Evolutionary conservation across 2,113 vertebrate species (phyloP).

Genomic region (Dipodomys spectabilis): DNA sequence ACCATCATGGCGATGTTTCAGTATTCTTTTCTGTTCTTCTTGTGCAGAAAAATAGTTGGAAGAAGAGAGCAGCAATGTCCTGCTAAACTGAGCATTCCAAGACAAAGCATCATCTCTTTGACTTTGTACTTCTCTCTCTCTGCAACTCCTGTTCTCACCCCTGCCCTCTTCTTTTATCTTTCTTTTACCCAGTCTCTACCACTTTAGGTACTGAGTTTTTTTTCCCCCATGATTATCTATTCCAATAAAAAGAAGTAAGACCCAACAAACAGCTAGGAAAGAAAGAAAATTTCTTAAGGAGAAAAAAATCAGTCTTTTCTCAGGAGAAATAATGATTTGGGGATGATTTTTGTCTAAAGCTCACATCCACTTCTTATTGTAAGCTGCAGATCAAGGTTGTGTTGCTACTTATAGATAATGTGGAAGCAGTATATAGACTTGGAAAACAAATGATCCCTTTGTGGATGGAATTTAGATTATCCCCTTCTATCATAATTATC

Average conservation of each 20-base stretch:
- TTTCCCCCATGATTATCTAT: conserved; percentile 59
- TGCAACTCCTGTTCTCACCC: background rate
- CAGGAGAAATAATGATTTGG: conserved; percentile 45
- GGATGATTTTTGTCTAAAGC: conserved; percentile 26
- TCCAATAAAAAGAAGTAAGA: conserved; percentile 67
- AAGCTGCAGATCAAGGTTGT: conserved; percentile 78
- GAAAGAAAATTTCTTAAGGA: conserved; percentile 38
- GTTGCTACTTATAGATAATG: conserved; percentile 67
- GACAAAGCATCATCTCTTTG: background rate
- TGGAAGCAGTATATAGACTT: conserved; percentile 76
- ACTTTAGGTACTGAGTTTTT: conserved; percentile 25
- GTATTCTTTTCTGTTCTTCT: conserved; percentile 66
- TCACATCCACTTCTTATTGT: conserved; percentile 64
- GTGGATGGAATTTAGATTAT: conserved; percentile 77
- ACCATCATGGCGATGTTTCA: conserved; percentile 68
- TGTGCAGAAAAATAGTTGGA: conserved; percentile 73
- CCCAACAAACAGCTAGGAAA: conserved; percentile 47
- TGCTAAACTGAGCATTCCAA: conserved; percentile 46
- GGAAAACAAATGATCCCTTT: conserved; percentile 82
- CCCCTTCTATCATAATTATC: conserved; percentile 84
- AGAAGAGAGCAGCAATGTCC: conserved; percentile 69
- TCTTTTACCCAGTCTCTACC: background rate
- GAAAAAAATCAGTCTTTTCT: background rate
- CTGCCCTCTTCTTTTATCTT: background rate
- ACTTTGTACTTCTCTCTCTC: background rate